Conservation (phyloP, 2,113 vertebrate genomes). For the Hyla sarda region DNA sequence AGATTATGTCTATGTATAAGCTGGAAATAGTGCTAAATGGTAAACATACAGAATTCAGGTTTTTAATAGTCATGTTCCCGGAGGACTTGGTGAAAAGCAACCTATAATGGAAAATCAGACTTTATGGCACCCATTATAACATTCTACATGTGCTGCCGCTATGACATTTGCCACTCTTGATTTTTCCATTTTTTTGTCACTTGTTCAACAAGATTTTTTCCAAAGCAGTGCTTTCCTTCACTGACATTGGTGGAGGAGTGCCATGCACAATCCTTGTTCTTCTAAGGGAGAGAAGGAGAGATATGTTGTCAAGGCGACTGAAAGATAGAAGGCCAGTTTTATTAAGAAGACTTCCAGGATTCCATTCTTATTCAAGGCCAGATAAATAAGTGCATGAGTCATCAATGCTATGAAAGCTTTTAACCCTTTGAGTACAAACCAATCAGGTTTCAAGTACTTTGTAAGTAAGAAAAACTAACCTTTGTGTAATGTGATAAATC, state of each 20-base stretch:
- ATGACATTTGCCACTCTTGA: neutral
- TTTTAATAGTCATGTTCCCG: neutral
- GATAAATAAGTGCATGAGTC: constrained; percentile 43
- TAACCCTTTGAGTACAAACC: constrained; percentile 28
- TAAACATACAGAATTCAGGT: neutral
- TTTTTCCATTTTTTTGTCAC: constrained; percentile 5
- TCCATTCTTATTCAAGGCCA: constrained; percentile 55
- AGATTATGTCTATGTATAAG: too few relatives aligned
- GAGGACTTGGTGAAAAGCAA: neutral
- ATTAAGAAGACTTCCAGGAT: constrained; percentile 46
- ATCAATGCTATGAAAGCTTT: constrained; percentile 34
- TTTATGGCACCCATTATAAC: neutral
- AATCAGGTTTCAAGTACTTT: neutral
- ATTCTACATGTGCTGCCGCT: neutral
- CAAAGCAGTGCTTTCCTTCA: neutral
- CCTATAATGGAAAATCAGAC: neutral
- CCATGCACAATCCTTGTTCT: neutral
- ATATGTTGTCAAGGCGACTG: constrained; percentile 57
- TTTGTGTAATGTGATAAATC: neutral
- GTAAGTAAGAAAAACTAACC: too few relatives aligned
- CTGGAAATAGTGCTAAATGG: neutral
- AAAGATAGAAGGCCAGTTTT: constrained; percentile 40
- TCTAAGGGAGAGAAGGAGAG: constrained; percentile 15
- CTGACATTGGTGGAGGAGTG: constrained; percentile 6
- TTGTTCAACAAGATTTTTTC: neutral